Percentiles rank a stretch among this genome's conserved stretches.
Evolutionary conservation across 2,888 invertebrate genomes (phyloP).

Genomic region (Philhelius pedissequus): DNA sequence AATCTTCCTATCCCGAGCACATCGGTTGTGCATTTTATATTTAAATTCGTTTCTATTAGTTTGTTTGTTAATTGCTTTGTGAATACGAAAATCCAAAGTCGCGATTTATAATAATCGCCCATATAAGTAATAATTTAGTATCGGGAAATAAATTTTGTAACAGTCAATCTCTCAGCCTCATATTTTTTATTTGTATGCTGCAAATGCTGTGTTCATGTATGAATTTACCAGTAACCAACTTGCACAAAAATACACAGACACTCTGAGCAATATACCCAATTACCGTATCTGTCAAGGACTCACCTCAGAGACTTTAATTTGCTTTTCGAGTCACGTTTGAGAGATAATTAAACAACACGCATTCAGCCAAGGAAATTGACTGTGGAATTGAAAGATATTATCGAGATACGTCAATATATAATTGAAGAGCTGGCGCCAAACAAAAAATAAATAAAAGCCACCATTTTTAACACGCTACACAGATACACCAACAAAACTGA

Average conservation of each 20-base stretch:
- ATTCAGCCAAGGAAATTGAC: constrained; percentile 12
- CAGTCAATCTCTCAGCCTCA: too few relatives aligned
- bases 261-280: constrained; percentile 16
- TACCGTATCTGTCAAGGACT: constrained; percentile 44
- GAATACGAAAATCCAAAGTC: too few relatives aligned
- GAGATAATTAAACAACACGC: constrained; percentile 43
- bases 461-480: background rate
- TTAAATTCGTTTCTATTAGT: too few relatives aligned
- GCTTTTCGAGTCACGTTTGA: constrained; percentile 22
- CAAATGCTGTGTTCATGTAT: too few relatives aligned
- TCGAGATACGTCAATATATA: constrained; percentile 14
- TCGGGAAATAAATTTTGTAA: too few relatives aligned
- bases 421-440: background rate
- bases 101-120: too few relatives aligned
- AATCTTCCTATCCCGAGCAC: too few relatives aligned
- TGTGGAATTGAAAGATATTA: constrained; percentile 9
- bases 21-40: too few relatives aligned
- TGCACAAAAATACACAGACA: background rate
- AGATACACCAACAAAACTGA: background rate
- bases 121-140: too few relatives aligned
- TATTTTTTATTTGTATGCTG: too few relatives aligned
- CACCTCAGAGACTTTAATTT: constrained; percentile 56
- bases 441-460: background rate
- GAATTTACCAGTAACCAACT: too few relatives aligned
- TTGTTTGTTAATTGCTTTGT: too few relatives aligned